Percentiles rank a stretch among this genome's conserved stretches.
phyloP scores from a whole-genome alignment of 1,140 invertebrate species.

The Meloidogyne floridensis region DNA sequence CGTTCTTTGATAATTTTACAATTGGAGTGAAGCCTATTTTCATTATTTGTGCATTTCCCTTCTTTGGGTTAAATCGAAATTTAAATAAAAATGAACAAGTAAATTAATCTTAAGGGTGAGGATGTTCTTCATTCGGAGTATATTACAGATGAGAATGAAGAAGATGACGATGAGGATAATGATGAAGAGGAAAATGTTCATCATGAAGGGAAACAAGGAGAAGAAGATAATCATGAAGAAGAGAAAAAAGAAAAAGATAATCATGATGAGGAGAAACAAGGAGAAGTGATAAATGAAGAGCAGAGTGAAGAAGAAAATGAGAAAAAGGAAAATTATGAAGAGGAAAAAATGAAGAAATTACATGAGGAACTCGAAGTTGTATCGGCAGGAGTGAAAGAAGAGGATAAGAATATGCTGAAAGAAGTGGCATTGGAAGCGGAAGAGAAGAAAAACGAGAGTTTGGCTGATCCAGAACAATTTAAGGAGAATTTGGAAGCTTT shows the following conservation, averaged over 20 bases:
- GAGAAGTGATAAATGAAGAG: background rate
- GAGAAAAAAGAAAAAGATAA: background rate
- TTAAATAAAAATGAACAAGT: too few species aligned
- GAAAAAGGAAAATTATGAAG: background rate
- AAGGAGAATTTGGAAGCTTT: too few species aligned
- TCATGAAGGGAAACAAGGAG: background rate
- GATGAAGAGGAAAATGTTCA: background rate
- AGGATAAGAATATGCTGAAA: too few species aligned
- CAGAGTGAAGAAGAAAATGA: background rate
- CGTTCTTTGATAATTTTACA: too few species aligned
- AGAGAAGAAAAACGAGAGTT: too few species aligned
- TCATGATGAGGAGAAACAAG: background rate
- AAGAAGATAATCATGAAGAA: background rate
- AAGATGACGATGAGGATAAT: background rate
- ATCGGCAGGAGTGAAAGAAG: too few species aligned
- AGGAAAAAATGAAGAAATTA: background rate
- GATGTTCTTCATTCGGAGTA: background rate
- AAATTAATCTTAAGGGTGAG: background rate
- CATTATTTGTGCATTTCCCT: too few species aligned
- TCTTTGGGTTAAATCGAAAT: too few species aligned
- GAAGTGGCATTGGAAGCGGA: too few species aligned
- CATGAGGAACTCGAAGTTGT: background rate
- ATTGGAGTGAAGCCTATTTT: too few species aligned
- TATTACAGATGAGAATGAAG: background rate
- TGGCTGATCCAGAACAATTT: too few species aligned